Evolutionary conservation across 2,113 vertebrate genomes (phyloP), one percentile per base, ranked within the genome.

Genomic region (Noctilio leporinus): DNA sequence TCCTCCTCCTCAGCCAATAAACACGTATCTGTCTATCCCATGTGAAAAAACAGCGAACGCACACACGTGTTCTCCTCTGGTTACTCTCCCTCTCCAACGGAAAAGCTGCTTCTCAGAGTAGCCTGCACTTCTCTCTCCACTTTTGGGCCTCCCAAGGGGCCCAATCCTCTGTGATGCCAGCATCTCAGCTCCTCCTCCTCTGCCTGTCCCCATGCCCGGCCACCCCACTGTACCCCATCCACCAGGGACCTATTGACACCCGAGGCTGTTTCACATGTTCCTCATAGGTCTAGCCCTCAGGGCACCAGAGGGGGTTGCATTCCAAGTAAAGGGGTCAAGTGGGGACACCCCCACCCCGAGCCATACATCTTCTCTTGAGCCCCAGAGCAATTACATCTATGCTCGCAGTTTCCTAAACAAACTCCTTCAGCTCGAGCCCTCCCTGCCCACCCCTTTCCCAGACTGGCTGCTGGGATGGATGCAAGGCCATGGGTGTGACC

Each of bases 201-300:
- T 8, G 17, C 10, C 62, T 7, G 38, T 12, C 0, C 45, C 43
- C 30, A 2, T 2, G 11, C n/a, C 53, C 24, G 4, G 8, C 14
- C 51, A 28, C 40, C 10, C 26, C 9, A n/a, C n/a, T 6, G n/a
- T 33, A 22, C 28, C 33, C 53, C 30, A 1, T 33, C 28, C 28
- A 35, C 53, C 30, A 1, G 0, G 7, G 12, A 16, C 64, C 1
- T 4, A 26, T 45, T 69, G 49, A 20, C 20, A 16, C 43, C 64
- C 67, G 28, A n/a, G 40, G 24, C 10, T n/a, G 14, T 26, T 9
- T 84, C 76, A 20, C 62, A 43, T 38, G n/a, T 65, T 40, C 85
- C 47, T 40, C 30, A 20, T 30, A 16, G 0, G 10, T 57, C 64
- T 45, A 24, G 35, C 43, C 30, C 47, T 33, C 35, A 3, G 38